These are phyloP conservation scores for Troglohyphantes excavatus DNA, from an alignment of 2,888 invertebrate species.

Conservation along the genomic window DNA sequence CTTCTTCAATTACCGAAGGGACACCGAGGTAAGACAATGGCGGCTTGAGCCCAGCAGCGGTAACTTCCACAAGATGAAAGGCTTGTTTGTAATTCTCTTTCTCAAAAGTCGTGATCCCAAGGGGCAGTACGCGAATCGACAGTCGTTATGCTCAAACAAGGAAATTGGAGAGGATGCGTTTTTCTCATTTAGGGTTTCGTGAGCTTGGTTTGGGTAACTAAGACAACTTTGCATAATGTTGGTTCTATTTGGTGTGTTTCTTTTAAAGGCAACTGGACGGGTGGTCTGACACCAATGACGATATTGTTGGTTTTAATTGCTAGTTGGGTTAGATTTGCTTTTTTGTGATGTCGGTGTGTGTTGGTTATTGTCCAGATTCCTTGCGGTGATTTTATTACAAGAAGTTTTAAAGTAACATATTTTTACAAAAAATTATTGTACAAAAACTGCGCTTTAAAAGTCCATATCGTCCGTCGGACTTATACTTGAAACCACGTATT, in stretches of 20 bases:
- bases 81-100: constrained; percentile 45
- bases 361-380: background rate
- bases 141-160: constrained; percentile 35
- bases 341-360: background rate
- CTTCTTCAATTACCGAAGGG: constrained; percentile 30
- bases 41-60: background rate
- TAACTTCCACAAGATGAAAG: constrained; percentile 31
- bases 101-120: constrained; percentile 46
- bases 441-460: no score
- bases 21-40: constrained; percentile 36
- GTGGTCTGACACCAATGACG: constrained; percentile 2
- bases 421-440: no score
- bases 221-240: constrained; percentile 59
- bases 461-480: no score
- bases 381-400: background rate
- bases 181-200: constrained; percentile 39
- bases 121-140: background rate
- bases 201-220: constrained; percentile 34
- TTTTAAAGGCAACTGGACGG: background rate
- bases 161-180: constrained; percentile 37
- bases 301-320: constrained; percentile 15
- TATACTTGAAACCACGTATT: no score
- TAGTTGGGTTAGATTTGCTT: background rate
- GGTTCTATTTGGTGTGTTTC: background rate
- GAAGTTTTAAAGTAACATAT: no score